These are phyloP conservation scores for Coracias cyanogaster DNA, from an alignment of 2,797 vertebrate genomes.

Conservation along the genomic window DNA sequence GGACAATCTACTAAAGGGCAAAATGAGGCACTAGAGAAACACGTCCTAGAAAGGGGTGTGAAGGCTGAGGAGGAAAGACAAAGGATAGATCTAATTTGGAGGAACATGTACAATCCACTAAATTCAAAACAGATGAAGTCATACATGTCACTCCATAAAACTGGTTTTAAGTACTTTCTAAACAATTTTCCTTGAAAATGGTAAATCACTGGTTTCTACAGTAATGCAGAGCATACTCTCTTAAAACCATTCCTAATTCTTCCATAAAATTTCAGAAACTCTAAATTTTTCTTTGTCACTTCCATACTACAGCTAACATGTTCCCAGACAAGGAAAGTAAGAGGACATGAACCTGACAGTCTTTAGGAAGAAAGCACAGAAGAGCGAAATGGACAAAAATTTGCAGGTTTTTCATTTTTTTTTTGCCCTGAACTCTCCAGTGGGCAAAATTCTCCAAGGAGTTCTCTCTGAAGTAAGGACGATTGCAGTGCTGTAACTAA, in stretches of 20 bases:
- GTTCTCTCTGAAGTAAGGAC: background rate
- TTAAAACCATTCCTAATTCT: background rate
- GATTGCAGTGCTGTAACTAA: background rate
- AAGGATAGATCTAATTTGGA: background rate
- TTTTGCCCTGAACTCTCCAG: background rate
- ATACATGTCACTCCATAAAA: background rate
- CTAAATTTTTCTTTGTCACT: background rate
- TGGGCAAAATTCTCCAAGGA: background rate
- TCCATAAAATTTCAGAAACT: background rate
- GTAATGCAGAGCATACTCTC: accelerated
- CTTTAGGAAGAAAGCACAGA: background rate
- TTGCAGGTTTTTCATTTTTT: background rate
- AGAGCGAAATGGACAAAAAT: background rate
- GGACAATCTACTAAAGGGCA: background rate
- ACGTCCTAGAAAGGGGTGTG: background rate
- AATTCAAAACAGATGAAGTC: background rate
- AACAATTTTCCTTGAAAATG: background rate
- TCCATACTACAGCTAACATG: background rate
- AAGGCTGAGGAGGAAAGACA: background rate
- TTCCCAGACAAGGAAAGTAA: background rate
- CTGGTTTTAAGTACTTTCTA: background rate
- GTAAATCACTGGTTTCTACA: background rate
- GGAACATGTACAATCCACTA: background rate
- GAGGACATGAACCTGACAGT: background rate
- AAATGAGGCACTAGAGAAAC: background rate